Conservation (phyloP, 1,140 invertebrate species). For the Rhagoletis pomonella region DNA sequence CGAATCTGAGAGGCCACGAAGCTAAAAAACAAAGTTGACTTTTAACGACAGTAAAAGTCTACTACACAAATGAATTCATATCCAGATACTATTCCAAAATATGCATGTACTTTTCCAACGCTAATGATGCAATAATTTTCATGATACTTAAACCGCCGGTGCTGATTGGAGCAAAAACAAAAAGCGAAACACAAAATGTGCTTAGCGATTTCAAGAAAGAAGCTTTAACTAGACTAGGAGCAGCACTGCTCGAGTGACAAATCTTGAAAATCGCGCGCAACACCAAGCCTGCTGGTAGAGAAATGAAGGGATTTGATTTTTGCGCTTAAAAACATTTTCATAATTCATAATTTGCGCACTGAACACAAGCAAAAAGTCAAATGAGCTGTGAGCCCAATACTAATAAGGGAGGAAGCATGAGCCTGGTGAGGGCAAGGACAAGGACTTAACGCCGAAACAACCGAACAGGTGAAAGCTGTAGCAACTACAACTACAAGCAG, state of each 20-base stretch:
- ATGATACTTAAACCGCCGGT: not conserved
- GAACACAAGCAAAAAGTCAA: not conserved
- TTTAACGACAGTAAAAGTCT: not conserved
- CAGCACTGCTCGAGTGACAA: not conserved
- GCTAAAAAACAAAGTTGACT: not conserved
- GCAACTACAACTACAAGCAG: not conserved
- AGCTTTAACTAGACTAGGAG: not conserved
- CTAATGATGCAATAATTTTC: conserved; percentile 35
- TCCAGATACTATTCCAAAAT: not conserved
- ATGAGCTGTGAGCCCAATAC: not conserved
- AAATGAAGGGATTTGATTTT: conserved; percentile 5
- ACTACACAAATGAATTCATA: not conserved
- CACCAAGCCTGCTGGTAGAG: not conserved
- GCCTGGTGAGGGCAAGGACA: not conserved
- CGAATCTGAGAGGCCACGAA: not conserved
- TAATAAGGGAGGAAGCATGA: not conserved
- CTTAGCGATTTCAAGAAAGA: not conserved
- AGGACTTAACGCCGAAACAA: not conserved
- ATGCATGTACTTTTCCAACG: not conserved
- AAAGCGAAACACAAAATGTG: not conserved
- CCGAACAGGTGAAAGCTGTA: no score
- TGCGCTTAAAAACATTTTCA: conserved; percentile 19
- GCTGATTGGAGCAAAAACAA: not conserved
- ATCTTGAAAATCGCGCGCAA: not conserved
- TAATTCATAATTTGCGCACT: conserved; percentile 25